These are phyloP conservation scores for Folsomia candida DNA, from an alignment of 2,888 invertebrate genomes.

Conservation along the genomic window DNA sequence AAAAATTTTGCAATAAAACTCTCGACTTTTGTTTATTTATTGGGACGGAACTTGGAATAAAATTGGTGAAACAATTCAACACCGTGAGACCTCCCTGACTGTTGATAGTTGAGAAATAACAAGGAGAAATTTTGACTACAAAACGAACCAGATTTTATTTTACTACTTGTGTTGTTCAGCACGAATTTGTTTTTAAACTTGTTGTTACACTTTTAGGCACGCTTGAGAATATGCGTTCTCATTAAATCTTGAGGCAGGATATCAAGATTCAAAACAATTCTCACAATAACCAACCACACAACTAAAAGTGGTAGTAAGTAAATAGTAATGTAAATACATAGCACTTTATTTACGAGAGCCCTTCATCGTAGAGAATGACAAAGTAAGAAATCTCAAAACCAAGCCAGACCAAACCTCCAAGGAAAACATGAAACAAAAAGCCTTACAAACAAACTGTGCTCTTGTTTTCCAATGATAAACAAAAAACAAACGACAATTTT, in stretches of 20 bases:
- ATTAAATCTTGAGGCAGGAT: no score
- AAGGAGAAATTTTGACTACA: not conserved
- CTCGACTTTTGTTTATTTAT: no score
- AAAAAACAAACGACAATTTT: no score
- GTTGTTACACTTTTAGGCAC: not conserved
- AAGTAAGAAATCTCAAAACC: not conserved
- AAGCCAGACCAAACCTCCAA: not conserved
- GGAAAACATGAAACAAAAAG: no score
- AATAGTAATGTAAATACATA: no score
- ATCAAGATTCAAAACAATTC: not conserved
- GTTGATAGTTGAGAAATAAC: not conserved
- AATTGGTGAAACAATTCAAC: not conserved
- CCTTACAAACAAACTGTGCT: not conserved
- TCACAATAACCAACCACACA: not conserved
- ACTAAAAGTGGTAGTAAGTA: no score
- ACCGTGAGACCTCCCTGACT: not conserved
- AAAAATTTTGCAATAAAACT: no score
- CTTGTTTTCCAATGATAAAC: not conserved
- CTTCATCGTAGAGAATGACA: not conserved
- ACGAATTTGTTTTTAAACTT: not conserved
- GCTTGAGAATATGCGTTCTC: not conserved
- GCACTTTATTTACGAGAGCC: no score
- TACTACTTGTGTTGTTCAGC: no score
- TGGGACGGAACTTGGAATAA: no score
- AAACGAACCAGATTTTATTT: not conserved